phyloP scores from a whole-genome alignment of 2,797 vertebrate genomes.

The Furcifer pardalis region DNA sequence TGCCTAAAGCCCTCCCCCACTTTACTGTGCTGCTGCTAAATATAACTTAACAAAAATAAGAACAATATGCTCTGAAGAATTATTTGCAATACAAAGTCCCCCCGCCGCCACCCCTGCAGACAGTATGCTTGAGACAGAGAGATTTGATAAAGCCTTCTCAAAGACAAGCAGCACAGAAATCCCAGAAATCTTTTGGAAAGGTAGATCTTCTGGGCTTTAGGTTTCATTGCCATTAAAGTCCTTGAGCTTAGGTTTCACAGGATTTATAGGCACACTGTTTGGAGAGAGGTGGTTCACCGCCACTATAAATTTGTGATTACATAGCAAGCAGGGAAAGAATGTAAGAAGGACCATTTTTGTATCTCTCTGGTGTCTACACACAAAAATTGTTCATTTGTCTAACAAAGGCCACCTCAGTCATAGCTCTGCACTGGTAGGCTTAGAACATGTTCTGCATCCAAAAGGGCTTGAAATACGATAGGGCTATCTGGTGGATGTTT shows the following conservation, averaged over 20 bases:
- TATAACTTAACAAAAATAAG: conserved; percentile 40
- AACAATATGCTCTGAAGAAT: conserved; percentile 41
- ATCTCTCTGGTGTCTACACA: no score
- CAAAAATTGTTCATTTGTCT: no score
- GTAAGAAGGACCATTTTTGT: background rate
- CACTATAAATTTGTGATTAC: background rate
- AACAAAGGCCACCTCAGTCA: no score
- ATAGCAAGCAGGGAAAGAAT: background rate
- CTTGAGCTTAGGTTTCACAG: no score
- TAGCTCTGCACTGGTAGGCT: background rate
- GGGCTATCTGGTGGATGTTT: no score
- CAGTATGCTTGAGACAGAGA: no score
- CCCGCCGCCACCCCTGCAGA: no score
- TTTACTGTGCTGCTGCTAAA: no score
- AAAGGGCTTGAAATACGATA: no score
- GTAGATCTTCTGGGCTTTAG: background rate
- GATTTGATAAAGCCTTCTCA: conserved; percentile 26
- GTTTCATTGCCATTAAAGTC: no score
- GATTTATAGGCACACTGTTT: background rate
- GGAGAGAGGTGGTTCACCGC: background rate
- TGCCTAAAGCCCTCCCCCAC: no score
- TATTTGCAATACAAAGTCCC: background rate
- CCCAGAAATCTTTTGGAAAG: background rate
- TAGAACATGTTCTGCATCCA: no score
- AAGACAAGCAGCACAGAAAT: background rate